Percentiles rank a stretch among this genome's conserved stretches.
Evolutionary conservation across 2,797 vertebrate species (phyloP).

Genomic region (Tachyglossus aculeatus): DNA sequence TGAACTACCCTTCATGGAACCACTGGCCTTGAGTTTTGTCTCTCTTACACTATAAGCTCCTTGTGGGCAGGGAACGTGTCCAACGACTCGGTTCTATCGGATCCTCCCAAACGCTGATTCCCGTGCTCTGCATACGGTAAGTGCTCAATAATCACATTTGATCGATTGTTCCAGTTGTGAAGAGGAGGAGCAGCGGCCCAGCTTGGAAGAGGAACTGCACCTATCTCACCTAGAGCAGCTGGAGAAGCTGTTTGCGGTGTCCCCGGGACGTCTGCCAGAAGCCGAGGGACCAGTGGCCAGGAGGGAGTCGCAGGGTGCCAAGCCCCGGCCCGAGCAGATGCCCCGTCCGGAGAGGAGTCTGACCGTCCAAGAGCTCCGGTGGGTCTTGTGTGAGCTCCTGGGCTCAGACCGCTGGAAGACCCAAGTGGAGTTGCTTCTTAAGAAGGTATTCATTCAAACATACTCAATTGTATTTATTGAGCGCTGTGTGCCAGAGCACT

Average conservation of each 20-base stretch:
- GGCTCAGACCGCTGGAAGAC: conserved; percentile 40
- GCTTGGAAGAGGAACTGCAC: conserved; percentile 61
- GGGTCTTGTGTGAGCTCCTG: conserved; percentile 48
- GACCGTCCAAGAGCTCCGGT: conserved; percentile 64
- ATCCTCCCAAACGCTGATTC: too few relatives aligned
- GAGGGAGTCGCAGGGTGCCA: background rate
- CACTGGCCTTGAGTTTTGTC: too few relatives aligned
- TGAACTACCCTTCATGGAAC: too few relatives aligned
- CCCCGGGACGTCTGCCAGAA: background rate
- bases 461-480: too few relatives aligned
- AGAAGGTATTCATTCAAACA: conserved; percentile 64
- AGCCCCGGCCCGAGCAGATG: background rate
- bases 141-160: too few relatives aligned
- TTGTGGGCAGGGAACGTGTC: too few relatives aligned
- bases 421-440: conserved; percentile 65
- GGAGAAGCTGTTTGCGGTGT: conserved; percentile 51
- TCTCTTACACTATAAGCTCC: too few relatives aligned
- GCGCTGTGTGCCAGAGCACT: too few relatives aligned
- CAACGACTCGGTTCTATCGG: too few relatives aligned
- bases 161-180: too few relatives aligned
- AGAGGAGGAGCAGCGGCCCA: too few relatives aligned
- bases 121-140: too few relatives aligned
- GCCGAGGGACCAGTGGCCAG: background rate
- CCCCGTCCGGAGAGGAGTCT: conserved; percentile 14
- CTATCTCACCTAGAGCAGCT: conserved; percentile 59